Evolutionary conservation across 2,113 vertebrate species (phyloP), one percentile per base, ranked within the genome.

Genomic region (Arothron firmamentum): DNA sequence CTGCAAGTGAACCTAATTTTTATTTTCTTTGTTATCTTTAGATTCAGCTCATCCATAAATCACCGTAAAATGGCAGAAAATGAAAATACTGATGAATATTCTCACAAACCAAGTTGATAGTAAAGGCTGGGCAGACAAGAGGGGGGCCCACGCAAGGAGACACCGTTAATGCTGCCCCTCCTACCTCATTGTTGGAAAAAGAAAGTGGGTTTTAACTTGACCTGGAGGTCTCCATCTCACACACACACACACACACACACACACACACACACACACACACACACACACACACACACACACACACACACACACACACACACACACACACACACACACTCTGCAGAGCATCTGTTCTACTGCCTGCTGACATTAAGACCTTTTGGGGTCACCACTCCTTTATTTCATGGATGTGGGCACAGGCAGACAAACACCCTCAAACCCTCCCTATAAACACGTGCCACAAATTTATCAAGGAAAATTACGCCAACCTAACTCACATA

Each of bases 341-440:
- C 80, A 20, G 74, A 90, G 88, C 91, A 91, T 90, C 90, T 91
- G 90, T 88, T 82, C 65, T 62, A 65, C 78, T 52, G 82, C 73
- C 82, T 72, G 79, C 75, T 75, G 77, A 80, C 74, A 81, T 75
- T 54, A 42, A 81, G 72, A 83, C 68, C 85, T 77, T 83, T 74
- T 72, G 42, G 43, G 83, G 74, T 87, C 83, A 84, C 52, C 20
- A 58, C 45, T 78, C 64, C 50, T 71, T 72, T 70, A 57, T 55
- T 67, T 64, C 54, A 41, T 50, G 28, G 57, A 63, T 31, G 45
- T 19, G 16, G 31, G 15, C 59, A 54, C 48, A 38, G 45, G 1
- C 46, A 51, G 31, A 28, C 16, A 47, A 47, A 55, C 43, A 18
- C 54, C 38, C 16, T 0, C 18, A 52, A 6, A 69, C 56, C 64